These are phyloP conservation scores for Drosophila tripunctata DNA, from an alignment of 2,888 invertebrate genomes.

Conservation along the genomic window DNA sequence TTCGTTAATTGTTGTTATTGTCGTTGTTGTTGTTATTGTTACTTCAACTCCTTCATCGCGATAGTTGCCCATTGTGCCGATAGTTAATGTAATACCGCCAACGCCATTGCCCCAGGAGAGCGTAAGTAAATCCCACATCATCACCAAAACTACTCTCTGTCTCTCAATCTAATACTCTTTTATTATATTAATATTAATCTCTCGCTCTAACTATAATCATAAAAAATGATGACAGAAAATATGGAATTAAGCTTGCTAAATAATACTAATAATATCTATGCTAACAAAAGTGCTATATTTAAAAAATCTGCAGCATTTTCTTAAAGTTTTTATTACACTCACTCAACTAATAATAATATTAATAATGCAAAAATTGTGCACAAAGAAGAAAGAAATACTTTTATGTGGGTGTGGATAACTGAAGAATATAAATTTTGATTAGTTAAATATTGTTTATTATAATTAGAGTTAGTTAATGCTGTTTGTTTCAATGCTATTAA, in stretches of 20 bases:
- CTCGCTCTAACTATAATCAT: background rate
- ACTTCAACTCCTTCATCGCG: slow-evolving; percentile 59
- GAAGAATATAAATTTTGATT: no score
- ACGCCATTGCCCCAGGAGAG: slow-evolving; percentile 73
- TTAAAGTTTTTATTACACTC: background rate
- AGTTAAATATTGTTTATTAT: no score
- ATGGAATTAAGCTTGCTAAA: slow-evolving; percentile 13
- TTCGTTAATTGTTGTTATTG: slow-evolving; percentile 46
- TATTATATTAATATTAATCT: background rate
- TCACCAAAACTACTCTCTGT: slow-evolving; percentile 22
- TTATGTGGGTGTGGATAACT: slow-evolving; percentile 3
- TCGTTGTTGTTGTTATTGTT: slow-evolving; percentile 45
- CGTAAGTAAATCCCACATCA: slow-evolving; percentile 65
- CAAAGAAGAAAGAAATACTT: background rate
- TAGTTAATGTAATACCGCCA: slow-evolving; percentile 73
- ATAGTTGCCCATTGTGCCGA: slow-evolving; percentile 77
- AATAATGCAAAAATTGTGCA: background rate
- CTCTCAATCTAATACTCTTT: slow-evolving; percentile 12
- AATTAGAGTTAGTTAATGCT: no score
- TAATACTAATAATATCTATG: slow-evolving; percentile 1
- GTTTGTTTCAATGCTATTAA: no score
- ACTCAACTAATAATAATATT: background rate
- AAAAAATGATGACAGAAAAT: background rate
- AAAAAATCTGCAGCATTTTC: slow-evolving; percentile 1
- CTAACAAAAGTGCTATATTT: slow-evolving; percentile 10